These are phyloP conservation scores for Limnephilus marmoratus DNA, from an alignment of 2,888 invertebrate species.

Conservation along the genomic window DNA sequence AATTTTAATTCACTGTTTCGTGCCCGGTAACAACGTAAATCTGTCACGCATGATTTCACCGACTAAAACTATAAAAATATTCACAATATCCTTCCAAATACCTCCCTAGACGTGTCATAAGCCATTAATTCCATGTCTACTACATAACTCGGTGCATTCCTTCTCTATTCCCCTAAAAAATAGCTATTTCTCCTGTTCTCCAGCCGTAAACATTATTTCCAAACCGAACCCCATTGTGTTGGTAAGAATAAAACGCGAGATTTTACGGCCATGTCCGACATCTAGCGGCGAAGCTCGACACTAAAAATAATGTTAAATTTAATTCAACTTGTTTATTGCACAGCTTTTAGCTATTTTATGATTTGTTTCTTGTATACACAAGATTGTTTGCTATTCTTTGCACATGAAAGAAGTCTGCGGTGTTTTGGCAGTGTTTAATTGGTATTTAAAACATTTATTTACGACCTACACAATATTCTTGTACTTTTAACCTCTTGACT, in stretches of 20 bases:
- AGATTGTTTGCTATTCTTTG: constrained; percentile 2
- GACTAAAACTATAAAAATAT: neutral
- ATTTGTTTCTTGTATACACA: neutral
- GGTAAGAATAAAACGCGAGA: neutral
- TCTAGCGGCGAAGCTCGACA: constrained; percentile 31
- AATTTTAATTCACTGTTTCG: neutral
- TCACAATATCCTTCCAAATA: neutral
- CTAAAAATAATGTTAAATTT: constrained; percentile 36
- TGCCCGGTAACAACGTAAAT: neutral
- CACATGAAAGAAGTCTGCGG: neutral
- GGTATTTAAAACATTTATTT: neutral
- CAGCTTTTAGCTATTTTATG: neutral
- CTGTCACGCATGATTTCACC: neutral
- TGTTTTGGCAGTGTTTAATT: neutral
- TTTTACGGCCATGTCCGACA: constrained; percentile 8
- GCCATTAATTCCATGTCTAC: neutral
- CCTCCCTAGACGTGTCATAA: neutral
- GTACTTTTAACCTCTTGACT: neutral
- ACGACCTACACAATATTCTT: neutral
- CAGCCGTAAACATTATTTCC: neutral
- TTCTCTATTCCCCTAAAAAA: neutral
- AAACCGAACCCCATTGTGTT: neutral
- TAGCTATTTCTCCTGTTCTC: neutral
- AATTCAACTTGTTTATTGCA: neutral
- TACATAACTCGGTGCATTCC: neutral